phyloP scores from a whole-genome alignment of 2,797 vertebrate species.

The Aldrovandia affinis region DNA sequence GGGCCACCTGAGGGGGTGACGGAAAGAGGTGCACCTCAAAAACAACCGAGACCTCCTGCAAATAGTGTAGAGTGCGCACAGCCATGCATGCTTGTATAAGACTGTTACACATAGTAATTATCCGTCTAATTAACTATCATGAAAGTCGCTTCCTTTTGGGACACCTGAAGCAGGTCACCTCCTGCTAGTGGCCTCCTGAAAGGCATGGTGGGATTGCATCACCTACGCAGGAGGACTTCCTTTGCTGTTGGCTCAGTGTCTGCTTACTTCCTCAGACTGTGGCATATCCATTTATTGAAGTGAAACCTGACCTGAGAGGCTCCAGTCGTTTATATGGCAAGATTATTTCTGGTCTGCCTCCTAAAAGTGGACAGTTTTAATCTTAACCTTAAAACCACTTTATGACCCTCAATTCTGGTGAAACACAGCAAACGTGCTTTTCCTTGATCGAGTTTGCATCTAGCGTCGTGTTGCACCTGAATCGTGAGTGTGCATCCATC shows the following conservation, averaged over 20 bases:
- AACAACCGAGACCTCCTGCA: background rate
- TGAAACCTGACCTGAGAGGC: background rate
- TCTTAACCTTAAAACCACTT: background rate
- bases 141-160: background rate
- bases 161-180: too few relatives aligned
- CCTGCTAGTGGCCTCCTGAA: background rate
- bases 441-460: background rate
- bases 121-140: too few relatives aligned
- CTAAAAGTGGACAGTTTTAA: background rate
- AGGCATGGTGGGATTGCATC: constrained; percentile 2
- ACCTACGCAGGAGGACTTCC: background rate
- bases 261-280: background rate
- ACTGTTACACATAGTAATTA: too few relatives aligned
- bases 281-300: background rate
- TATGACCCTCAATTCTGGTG: background rate
- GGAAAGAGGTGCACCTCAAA: background rate
- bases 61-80: background rate
- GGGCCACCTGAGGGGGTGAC: background rate
- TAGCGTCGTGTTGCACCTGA: background rate
- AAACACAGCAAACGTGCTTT: background rate
- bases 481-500: background rate
- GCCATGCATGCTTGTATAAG: background rate
- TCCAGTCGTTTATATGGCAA: background rate
- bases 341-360: too few relatives aligned
- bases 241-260: background rate